Evolutionary conservation across 2,797 vertebrate species (phyloP).

Genomic region (Liasis olivaceus): DNA sequence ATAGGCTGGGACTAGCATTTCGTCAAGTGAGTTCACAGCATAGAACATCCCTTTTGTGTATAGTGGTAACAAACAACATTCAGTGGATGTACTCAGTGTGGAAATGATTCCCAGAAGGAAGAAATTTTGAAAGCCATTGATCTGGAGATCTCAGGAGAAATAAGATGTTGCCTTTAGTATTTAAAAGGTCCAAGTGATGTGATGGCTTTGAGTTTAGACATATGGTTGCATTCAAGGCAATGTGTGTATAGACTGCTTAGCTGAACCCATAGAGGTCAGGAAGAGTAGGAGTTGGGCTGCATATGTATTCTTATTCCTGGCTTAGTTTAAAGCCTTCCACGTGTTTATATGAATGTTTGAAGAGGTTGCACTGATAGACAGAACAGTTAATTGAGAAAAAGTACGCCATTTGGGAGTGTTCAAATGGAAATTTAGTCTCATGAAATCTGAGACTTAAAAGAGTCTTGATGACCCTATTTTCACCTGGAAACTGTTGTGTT

Average conservation of each 20-base stretch:
- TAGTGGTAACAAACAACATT: neutral
- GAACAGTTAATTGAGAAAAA: no score
- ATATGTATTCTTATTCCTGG: no score
- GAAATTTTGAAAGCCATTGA: neutral
- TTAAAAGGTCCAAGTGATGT: neutral
- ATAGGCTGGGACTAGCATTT: neutral
- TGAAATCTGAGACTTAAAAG: no score
- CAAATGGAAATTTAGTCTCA: no score
- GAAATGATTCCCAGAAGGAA: neutral
- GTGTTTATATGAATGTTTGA: no score
- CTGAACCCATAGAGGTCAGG: no score
- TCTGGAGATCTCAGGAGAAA: neutral
- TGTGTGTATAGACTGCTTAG: no score
- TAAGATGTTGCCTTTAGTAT: neutral
- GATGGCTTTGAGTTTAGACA: neutral
- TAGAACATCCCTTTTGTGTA: neutral
- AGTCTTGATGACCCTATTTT: no score
- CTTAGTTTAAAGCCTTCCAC: no score
- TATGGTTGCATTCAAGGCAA: neutral
- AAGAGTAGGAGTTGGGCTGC: no score
- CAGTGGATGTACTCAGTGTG: neutral
- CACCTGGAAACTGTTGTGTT: neutral
- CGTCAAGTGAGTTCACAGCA: neutral
- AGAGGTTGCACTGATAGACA: no score
- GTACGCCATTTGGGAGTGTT: no score